phyloP scores from a whole-genome alignment of 2,113 vertebrate species.

The Bos javanicus region DNA sequence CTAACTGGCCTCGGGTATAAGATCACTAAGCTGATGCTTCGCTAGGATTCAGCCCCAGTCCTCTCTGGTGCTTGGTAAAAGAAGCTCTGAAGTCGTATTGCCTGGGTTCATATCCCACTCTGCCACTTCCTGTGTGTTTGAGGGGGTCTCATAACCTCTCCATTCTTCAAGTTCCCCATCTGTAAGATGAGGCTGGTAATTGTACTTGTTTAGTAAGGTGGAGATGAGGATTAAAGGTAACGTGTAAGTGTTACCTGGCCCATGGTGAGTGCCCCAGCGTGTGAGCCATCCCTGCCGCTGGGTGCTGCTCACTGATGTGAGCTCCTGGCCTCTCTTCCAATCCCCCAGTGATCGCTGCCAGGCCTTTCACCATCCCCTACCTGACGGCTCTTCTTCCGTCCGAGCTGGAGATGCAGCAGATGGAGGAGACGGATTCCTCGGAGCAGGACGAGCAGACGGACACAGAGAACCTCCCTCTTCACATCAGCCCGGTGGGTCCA shows the following conservation, averaged over 20 bases:
- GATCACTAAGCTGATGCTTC: background rate
- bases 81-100: background rate
- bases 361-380: constrained; percentile 92
- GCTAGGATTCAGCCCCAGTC: background rate
- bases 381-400: constrained; percentile 96
- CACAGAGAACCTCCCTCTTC: constrained; percentile 89
- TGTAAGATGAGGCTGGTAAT: background rate
- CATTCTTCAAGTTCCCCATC: background rate
- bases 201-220: too few species aligned
- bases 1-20: background rate
- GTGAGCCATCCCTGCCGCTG: background rate
- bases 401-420: constrained; percentile 94
- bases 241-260: background rate
- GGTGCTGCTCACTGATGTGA: background rate
- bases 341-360: constrained; percentile 93
- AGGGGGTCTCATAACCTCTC: background rate
- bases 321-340: background rate
- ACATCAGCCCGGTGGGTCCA: constrained; percentile 83
- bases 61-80: background rate
- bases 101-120: background rate
- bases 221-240: background rate
- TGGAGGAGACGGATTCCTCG: constrained; percentile 97
- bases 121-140: background rate
- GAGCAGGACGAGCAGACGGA: constrained; percentile 98
- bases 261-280: accelerated